These are phyloP conservation scores for Periparus ater DNA, from an alignment of 2,797 vertebrate species.

Conservation along the genomic window DNA sequence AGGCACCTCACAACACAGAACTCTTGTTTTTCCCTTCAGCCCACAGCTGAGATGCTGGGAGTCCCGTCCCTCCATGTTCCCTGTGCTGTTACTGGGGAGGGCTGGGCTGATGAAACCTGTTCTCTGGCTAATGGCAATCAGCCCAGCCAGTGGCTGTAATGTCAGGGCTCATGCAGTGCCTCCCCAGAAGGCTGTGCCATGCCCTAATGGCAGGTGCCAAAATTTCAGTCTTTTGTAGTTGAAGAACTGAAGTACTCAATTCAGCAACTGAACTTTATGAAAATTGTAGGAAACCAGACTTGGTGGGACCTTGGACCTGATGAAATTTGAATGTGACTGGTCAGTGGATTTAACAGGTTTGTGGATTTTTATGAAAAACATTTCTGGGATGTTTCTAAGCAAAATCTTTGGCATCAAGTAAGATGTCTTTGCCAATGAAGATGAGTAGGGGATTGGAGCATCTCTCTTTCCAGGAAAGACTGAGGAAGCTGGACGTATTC, in stretches of 20 bases:
- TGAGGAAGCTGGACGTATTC: neutral
- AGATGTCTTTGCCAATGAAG: neutral
- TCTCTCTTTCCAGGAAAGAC: neutral
- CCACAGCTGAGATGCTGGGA: too few relatives aligned
- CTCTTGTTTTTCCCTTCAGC: neutral
- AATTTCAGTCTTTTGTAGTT: neutral
- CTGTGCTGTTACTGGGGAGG: neutral
- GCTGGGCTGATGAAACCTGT: neutral
- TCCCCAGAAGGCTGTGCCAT: rapidly evolving
- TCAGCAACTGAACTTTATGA: neutral
- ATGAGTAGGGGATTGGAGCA: neutral
- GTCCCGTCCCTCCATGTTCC: rapidly evolving
- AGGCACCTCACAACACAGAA: too few relatives aligned
- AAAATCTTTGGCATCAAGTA: neutral
- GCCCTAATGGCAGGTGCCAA: rapidly evolving
- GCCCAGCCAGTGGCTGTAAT: neutral
- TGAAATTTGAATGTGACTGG: neutral
- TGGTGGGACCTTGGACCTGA: neutral
- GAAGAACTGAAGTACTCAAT: rapidly evolving
- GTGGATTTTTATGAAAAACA: neutral
- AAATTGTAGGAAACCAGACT: neutral
- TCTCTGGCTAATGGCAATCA: neutral
- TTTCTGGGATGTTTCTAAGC: neutral
- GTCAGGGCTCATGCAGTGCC: neutral
- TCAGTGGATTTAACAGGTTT: neutral